Base-by-base conservation (phyloP, 2,113 vertebrate species). In the Polypterus bichir region DNA sequence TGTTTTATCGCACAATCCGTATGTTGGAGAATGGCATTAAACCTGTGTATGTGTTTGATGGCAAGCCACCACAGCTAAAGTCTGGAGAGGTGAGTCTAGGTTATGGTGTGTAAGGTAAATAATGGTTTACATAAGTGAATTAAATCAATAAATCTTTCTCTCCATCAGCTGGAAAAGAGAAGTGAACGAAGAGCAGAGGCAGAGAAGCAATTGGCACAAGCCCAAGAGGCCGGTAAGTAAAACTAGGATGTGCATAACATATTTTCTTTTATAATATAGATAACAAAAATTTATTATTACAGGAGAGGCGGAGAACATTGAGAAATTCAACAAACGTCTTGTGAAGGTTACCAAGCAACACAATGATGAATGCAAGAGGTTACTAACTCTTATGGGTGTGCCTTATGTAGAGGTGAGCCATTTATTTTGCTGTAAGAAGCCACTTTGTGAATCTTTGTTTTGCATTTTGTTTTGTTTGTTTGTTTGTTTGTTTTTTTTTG, bases 1-100 rank as follows among this genome's bases (percentile, higher is more conserved):
- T 97, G 91, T 99, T 98, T 79, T 99, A 98, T 79, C 88, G 94
- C 46, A 98, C 94, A 58, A 91, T 99, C 69, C 92, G 94, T 70
- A 97, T 99, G 91, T 73, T 97, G 71, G 94, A 98, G 75, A 87
- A 88, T 0, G 94, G 96, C 61, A 97, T 99, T 77, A 97, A 96
- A 70, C 94, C 94, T 0, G 91, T 93, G 6, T 98, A 97, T 0
- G 89, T 97, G 66, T 99, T 99, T 1, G 96, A 98, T 0, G 96
- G 96, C 56, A 99, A 98, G 48, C 92, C 96, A 0, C 94, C 96
- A 0, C 82, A 93, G 76, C 81, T 99, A 58, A 99, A 99, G 65
- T 91, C 91, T 0, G 88, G 87, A 1, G 96, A 99, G 83, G 86
- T 98, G 75, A 77, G 70, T 66, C 46, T 47, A 4, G 7, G 27